phyloP scores from a whole-genome alignment of 2,888 invertebrate species.

The Macrophya annulata region DNA sequence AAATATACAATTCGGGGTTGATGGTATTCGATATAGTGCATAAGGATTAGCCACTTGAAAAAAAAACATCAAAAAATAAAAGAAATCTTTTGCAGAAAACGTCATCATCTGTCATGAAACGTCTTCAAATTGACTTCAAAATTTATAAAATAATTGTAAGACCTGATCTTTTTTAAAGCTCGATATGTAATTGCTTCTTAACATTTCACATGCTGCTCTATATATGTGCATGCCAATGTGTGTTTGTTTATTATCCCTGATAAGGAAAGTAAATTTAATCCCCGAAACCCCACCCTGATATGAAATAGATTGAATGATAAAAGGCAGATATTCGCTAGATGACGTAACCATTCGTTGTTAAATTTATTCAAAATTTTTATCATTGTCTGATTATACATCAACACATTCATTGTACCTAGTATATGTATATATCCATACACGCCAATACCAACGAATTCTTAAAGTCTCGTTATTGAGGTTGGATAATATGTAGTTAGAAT shows the following conservation, averaged over 20 bases:
- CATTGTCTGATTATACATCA: conserved; percentile 11
- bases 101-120: background rate
- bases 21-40: background rate
- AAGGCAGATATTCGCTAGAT: background rate
- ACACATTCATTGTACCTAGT: background rate
- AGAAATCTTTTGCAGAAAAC: background rate
- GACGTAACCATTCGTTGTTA: background rate
- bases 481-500: background rate
- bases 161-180: background rate
- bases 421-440: background rate
- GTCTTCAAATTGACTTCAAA: background rate
- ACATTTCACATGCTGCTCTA: background rate
- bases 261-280: conserved; percentile 6
- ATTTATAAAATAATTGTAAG: background rate
- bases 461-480: background rate
- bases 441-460: background rate
- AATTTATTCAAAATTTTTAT: background rate
- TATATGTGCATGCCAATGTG: background rate
- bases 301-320: background rate
- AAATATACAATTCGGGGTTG: background rate
- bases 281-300: conserved; percentile 12
- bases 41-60: background rate
- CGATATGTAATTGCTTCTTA: background rate
- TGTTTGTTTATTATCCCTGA: background rate
- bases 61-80: background rate